Evolutionary conservation across 2,113 vertebrate genomes (phyloP).

Genomic region (Polypterus senegalus): DNA sequence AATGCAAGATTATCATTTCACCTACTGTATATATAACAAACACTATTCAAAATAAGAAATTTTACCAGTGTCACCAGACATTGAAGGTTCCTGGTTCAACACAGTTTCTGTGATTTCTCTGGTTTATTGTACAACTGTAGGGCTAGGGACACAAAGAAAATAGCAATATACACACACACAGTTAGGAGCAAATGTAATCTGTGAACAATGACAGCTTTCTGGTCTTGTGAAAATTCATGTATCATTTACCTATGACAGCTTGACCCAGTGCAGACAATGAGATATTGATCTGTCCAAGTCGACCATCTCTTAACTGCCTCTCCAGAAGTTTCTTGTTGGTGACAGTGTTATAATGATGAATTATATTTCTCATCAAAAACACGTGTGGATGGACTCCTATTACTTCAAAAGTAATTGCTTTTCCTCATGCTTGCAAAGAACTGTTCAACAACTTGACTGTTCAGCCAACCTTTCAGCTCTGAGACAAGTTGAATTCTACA

Average conservation of each 20-base stretch:
- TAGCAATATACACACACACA: no score
- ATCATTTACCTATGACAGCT: not conserved
- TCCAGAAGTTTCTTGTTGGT: not conserved
- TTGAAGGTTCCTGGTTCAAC: not conserved
- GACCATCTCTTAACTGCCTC: not conserved
- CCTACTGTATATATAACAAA: not conserved
- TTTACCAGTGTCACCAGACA: not conserved
- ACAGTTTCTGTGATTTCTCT: no score
- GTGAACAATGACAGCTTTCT: no score
- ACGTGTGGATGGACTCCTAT: not conserved
- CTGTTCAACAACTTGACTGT: not conserved
- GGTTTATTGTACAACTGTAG: no score
- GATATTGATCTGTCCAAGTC: not conserved
- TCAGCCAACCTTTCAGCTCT: not conserved
- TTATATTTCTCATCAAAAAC: not conserved
- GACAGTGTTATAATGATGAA: not conserved
- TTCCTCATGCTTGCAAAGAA: not conserved
- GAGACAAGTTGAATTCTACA: not conserved
- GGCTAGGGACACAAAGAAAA: no score
- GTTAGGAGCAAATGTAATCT: no score
- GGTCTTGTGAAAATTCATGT: not conserved
- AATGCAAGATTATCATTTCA: not conserved
- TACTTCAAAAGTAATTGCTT: not conserved
- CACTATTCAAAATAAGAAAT: not conserved
- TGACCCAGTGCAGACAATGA: not conserved